These are phyloP conservation scores for Sinonovacula constricta DNA, from an alignment of 1,140 invertebrate species.

Conservation along the genomic window DNA sequence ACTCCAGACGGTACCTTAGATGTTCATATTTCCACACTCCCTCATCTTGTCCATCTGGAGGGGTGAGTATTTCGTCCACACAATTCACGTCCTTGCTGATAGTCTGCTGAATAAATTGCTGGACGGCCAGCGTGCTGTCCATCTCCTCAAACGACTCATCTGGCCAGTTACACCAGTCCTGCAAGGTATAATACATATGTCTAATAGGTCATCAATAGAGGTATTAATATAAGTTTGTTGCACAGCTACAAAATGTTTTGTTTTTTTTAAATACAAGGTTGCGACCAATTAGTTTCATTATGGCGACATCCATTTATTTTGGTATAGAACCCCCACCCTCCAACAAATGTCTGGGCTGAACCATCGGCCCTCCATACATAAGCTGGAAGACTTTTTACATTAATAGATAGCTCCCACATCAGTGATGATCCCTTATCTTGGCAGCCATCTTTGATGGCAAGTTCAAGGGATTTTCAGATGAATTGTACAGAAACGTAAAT, in stretches of 20 bases:
- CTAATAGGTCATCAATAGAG: background rate
- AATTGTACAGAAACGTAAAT: too few species aligned
- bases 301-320: constrained; percentile 81
- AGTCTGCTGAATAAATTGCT: constrained; percentile 98
- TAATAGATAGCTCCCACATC: too few species aligned
- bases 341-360: too few species aligned
- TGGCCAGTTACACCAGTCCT: constrained; percentile 99
- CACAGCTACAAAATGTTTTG: background rate
- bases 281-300: constrained; percentile 71
- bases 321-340: too few species aligned
- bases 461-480: too few species aligned
- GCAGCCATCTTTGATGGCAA: too few species aligned
- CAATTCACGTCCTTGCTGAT: constrained; percentile 95
- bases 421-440: too few species aligned
- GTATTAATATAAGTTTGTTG: background rate
- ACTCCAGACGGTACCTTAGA: too few species aligned
- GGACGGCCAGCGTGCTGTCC: constrained; percentile 98
- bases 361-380: too few species aligned
- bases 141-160: constrained; percentile 99
- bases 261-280: background rate
- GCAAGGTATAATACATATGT: constrained; percentile 25
- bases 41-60: constrained; percentile 98
- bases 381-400: too few species aligned
- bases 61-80: constrained; percentile 95
- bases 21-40: constrained; percentile 99